Evolutionary conservation across 2,888 invertebrate genomes (phyloP).

Genomic region (Diplolepis rosae): DNA sequence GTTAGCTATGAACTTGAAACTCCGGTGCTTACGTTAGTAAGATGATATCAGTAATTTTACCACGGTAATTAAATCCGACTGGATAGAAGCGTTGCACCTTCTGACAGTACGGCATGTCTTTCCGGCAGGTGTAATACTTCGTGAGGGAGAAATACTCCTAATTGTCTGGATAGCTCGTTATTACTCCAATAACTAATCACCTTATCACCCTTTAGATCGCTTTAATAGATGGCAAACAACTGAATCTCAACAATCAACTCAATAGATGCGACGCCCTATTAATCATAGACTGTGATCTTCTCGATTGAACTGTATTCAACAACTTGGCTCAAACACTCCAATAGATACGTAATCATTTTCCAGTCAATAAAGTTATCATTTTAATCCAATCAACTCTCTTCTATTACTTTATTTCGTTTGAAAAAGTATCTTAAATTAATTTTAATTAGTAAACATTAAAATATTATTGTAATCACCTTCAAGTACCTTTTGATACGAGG

Average conservation of each 20-base stretch:
- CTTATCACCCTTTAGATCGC: background rate
- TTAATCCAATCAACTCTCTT: background rate
- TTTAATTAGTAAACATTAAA: no score
- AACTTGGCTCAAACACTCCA: background rate
- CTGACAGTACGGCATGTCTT: conserved; percentile 6
- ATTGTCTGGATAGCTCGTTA: background rate
- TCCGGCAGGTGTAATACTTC: background rate
- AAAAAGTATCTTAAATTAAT: background rate
- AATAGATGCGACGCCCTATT: conserved; percentile 8
- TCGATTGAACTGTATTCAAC: background rate
- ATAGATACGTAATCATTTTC: background rate
- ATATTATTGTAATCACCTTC: no score
- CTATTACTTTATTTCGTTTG: background rate
- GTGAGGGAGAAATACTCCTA: background rate
- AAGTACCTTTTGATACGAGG: no score
- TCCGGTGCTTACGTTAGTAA: conserved; percentile 40
- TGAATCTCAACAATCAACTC: conserved; percentile 1
- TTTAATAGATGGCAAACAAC: background rate
- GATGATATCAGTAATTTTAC: conserved; percentile 51
- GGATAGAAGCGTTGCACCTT: conserved; percentile 38
- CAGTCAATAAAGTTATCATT: background rate
- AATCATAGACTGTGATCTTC: background rate
- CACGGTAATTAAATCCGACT: conserved; percentile 49
- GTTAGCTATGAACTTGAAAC: conserved; percentile 13
- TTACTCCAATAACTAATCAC: conserved; percentile 6